phyloP scores from a whole-genome alignment of 2,888 invertebrate genomes.

The Serripes groenlandicus region DNA sequence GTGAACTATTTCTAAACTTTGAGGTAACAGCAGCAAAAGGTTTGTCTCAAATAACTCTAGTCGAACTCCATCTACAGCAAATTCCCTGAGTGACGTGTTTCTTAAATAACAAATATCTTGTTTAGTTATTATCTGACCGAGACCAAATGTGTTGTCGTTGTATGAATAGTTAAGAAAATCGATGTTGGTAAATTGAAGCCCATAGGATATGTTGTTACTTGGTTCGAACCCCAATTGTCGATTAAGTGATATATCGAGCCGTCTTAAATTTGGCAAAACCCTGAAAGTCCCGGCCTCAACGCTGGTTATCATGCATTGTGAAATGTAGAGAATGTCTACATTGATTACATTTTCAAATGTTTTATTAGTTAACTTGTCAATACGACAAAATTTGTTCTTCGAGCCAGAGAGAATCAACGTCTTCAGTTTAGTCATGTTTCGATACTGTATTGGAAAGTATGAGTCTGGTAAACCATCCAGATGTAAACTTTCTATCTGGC shows the following conservation, averaged over 20 bases:
- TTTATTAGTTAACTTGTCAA: neutral
- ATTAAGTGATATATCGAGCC: slow-evolving; percentile 44
- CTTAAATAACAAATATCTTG: slow-evolving; percentile 44
- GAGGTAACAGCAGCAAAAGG: slow-evolving; percentile 17
- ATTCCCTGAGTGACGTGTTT: slow-evolving; percentile 42
- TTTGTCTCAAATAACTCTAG: slow-evolving; percentile 29
- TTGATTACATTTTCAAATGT: neutral
- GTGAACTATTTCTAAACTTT: slow-evolving; percentile 15
- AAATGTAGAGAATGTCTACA: neutral
- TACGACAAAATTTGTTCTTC: too few relatives aligned
- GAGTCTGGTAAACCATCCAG: too few relatives aligned
- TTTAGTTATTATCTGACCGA: neutral
- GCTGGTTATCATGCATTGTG: slow-evolving; percentile 14
- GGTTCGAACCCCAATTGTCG: slow-evolving; percentile 20
- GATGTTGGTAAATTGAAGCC: slow-evolving; percentile 41
- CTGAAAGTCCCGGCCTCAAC: slow-evolving; percentile 30
- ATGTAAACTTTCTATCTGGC: too few relatives aligned
- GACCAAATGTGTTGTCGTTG: slow-evolving; percentile 42
- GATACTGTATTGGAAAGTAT: too few relatives aligned
- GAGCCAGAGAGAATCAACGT: too few relatives aligned
- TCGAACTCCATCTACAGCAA: slow-evolving; percentile 27
- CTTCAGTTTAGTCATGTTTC: too few relatives aligned
- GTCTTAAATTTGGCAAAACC: neutral
- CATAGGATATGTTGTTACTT: slow-evolving; percentile 40
- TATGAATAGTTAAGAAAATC: slow-evolving; percentile 33